Conservation (phyloP, 2,797 vertebrate species). For the Sorex maritimensis region DNA sequence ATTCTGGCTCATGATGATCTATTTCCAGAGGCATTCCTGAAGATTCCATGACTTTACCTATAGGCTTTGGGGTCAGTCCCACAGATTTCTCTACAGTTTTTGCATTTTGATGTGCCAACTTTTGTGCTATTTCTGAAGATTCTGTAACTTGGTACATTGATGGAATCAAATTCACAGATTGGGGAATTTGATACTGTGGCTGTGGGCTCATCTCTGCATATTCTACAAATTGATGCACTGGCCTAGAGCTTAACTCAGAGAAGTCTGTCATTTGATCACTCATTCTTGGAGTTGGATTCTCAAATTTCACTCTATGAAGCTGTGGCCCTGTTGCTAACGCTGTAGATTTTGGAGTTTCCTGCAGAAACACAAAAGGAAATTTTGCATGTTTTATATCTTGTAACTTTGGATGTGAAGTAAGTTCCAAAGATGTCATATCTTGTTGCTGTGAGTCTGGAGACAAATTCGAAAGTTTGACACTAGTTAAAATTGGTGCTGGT, state of each 20-base stretch:
- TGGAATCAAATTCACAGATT: conserved; percentile 58
- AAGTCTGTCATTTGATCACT: conserved; percentile 14
- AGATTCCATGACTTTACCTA: conserved; percentile 41
- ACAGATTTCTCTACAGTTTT: conserved; percentile 50
- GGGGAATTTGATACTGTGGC: background rate
- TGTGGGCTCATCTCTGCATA: conserved; percentile 22
- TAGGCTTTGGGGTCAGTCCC: conserved; percentile 31
- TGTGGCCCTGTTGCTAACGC: background rate
- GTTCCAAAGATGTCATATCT: conserved; percentile 22
- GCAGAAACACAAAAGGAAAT: conserved; percentile 54
- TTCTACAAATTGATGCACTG: background rate
- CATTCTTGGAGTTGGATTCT: conserved; percentile 40
- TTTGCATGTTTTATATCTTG: conserved; percentile 54
- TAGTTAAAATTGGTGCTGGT: conserved; percentile 55
- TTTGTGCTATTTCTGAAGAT: conserved; percentile 49
- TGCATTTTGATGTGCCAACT: conserved; percentile 1
- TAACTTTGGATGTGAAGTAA: conserved; percentile 59
- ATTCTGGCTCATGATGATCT: conserved; percentile 65
- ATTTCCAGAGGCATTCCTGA: conserved; percentile 39
- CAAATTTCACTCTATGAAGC: conserved; percentile 49
- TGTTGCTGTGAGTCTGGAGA: conserved; percentile 57
- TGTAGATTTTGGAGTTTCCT: conserved; percentile 59
- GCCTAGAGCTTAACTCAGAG: background rate
- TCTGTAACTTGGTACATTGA: conserved; percentile 28
- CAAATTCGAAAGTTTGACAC: conserved; percentile 73